Percentiles rank a stretch among this genome's conserved stretches.
Evolutionary conservation across 1,140 invertebrate genomes (phyloP).

Genomic region (Leptinotarsa lineolata): DNA sequence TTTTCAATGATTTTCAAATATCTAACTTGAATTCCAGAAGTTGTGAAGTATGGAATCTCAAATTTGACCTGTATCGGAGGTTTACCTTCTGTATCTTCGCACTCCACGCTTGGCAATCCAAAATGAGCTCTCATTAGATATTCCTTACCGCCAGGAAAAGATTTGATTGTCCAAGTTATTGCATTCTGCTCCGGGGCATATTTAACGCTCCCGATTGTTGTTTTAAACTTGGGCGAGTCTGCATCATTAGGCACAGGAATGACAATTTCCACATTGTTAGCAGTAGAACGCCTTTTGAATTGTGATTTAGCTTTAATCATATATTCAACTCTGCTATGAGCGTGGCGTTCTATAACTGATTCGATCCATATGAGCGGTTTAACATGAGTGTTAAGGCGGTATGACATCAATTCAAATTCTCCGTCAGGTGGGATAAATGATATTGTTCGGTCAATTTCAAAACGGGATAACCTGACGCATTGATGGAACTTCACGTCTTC

Average conservation of each 20-base stretch:
- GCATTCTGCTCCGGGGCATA: constrained; percentile 98
- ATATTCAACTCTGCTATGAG: constrained; percentile 96
- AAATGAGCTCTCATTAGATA: constrained; percentile 99
- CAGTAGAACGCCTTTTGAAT: constrained; percentile 96
- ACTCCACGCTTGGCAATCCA: constrained; percentile 94
- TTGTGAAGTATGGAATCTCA: constrained; percentile 99
- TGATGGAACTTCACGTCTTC: constrained; percentile 99
- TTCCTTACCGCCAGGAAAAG: constrained; percentile 99
- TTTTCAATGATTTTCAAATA: constrained; percentile 99
- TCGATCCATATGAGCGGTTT: constrained; percentile 99
- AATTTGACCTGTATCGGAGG: constrained; percentile 99
- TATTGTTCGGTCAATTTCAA: constrained; percentile 98
- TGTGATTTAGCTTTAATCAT: constrained; percentile 99
- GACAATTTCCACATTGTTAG: constrained; percentile 99
- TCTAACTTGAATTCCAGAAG: constrained; percentile 97
- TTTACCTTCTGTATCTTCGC: constrained; percentile 94
- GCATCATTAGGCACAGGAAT: constrained; percentile 98
- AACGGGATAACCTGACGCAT: constrained; percentile 94
- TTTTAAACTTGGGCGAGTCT: constrained; percentile 98
- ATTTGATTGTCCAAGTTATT: constrained; percentile 99
- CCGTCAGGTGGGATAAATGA: constrained; percentile 99
- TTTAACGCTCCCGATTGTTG: constrained; percentile 95
- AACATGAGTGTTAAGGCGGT: constrained; percentile 95
- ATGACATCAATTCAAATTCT: constrained; percentile 99
- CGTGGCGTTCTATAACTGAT: constrained; percentile 98